These are phyloP conservation scores for Pachymerium ferrugineum DNA, from an alignment of 2,888 invertebrate species.

Conservation along the genomic window DNA sequence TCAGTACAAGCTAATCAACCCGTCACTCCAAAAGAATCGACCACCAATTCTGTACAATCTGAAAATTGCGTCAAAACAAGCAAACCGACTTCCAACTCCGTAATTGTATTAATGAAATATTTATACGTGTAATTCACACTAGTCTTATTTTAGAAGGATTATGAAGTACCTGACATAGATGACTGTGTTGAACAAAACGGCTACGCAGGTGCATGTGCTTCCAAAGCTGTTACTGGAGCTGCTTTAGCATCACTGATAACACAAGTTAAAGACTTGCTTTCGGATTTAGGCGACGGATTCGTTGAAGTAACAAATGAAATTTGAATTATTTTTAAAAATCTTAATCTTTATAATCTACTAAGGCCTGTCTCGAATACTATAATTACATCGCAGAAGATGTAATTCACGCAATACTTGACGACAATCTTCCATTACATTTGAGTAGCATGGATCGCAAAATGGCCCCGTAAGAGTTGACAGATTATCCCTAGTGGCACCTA, in stretches of 20 bases:
- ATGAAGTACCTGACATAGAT: too few relatives aligned
- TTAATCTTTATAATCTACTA: slow-evolving; percentile 49
- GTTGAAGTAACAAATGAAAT: slow-evolving; percentile 50
- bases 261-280: slow-evolving; percentile 68
- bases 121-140: too few relatives aligned
- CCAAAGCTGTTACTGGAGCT: slow-evolving; percentile 51
- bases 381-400: slow-evolving; percentile 68
- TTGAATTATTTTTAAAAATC: not conserved
- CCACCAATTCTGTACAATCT: too few relatives aligned
- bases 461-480: too few relatives aligned
- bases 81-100: too few relatives aligned
- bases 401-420: slow-evolving; percentile 76
- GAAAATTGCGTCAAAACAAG: too few relatives aligned
- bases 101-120: too few relatives aligned
- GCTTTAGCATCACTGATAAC: slow-evolving; percentile 59
- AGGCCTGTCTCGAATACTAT: slow-evolving; percentile 70
- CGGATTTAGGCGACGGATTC: slow-evolving; percentile 72
- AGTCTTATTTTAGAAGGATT: too few relatives aligned
- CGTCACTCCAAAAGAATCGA: too few relatives aligned
- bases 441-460: slow-evolving; percentile 42
- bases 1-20: not conserved
- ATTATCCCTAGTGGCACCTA: too few relatives aligned
- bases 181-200: not conserved
- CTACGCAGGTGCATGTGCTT: slow-evolving; percentile 39
- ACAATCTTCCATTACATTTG: slow-evolving; percentile 56